Percentiles rank a stretch among this genome's conserved stretches.
These are phyloP conservation scores for Phyllopteryx taeniolatus DNA, from an alignment of 2,113 vertebrate species.

Conservation along the genomic window DNA sequence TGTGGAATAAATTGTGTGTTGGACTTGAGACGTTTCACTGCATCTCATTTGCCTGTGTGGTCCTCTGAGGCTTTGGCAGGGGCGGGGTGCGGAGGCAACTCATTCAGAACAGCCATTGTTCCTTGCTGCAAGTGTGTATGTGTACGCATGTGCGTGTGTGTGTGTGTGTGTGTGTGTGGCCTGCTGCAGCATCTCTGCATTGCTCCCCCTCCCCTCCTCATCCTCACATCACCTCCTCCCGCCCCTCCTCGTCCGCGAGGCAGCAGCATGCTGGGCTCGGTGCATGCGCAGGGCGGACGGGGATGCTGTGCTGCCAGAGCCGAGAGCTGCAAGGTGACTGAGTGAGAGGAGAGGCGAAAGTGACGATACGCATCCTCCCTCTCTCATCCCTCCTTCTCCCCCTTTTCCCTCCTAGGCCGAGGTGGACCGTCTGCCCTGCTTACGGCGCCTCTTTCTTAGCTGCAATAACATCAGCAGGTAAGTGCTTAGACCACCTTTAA, in stretches of 20 bases:
- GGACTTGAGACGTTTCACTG: not conserved
- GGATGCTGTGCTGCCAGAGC: conserved; percentile 69
- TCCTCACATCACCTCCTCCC: conserved; percentile 46
- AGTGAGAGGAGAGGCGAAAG: conserved; percentile 65
- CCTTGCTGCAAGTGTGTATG: conserved; percentile 9
- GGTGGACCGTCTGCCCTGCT: conserved; percentile 89
- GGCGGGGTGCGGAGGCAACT: conserved; percentile 52
- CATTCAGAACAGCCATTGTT: conserved; percentile 56
- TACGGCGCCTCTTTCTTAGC: conserved; percentile 96
- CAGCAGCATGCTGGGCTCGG: conserved; percentile 49
- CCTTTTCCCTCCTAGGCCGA: conserved; percentile 81
- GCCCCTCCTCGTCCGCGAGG: conserved; percentile 64
- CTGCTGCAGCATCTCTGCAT: conserved; percentile 77
- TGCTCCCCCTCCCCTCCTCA: conserved; percentile 54
- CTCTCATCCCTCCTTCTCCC: conserved; percentile 60
- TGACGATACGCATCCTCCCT: conserved; percentile 57
- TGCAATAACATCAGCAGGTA: conserved; percentile 97
- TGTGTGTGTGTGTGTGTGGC: conserved; percentile 33
- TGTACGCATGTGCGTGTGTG: conserved; percentile 22
- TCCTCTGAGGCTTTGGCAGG: conserved; percentile 45
- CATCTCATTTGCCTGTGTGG: conserved; percentile 19
- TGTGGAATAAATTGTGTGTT: not conserved
- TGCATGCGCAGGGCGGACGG: conserved; percentile 69
- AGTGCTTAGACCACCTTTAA: conserved; percentile 64
- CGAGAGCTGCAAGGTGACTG: conserved; percentile 77